These are phyloP conservation scores for Ditylenchus weischeri DNA, from an alignment of 2,888 invertebrate genomes.

Conservation along the genomic window DNA sequence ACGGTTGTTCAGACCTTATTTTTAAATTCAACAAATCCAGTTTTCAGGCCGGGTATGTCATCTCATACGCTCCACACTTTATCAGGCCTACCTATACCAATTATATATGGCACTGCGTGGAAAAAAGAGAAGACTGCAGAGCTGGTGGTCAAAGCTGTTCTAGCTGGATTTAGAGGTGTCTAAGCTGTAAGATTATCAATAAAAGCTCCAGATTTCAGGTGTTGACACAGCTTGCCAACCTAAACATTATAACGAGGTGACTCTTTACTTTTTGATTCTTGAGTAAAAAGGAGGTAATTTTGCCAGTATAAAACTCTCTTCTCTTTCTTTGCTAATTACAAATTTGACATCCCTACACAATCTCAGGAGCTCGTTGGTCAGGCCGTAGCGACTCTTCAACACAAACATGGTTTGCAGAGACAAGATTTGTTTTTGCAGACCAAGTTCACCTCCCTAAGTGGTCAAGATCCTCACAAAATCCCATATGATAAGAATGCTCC, in stretches of 20 bases:
- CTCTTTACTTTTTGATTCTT: neutral
- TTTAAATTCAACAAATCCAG: too few relatives aligned
- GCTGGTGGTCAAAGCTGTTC: constrained; percentile 21
- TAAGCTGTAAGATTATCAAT: too few relatives aligned
- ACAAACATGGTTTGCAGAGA: constrained; percentile 20
- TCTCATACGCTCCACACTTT: constrained; percentile 21
- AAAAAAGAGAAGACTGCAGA: constrained; percentile 29
- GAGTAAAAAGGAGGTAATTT: too few relatives aligned
- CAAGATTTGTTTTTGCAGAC: constrained; percentile 26
- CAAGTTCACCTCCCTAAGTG: constrained; percentile 23
- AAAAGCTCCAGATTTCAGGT: too few relatives aligned
- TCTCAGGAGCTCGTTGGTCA: constrained; percentile 25
- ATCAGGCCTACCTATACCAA: constrained; percentile 18
- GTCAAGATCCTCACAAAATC: constrained; percentile 23
- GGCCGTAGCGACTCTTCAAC: constrained; percentile 17
- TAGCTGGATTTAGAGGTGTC: constrained; percentile 27
- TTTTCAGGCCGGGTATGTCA: constrained; percentile 7
- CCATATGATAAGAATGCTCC: constrained; percentile 27
- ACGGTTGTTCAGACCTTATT: too few relatives aligned
- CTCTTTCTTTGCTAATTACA: too few relatives aligned
- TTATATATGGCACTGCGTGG: constrained; percentile 31
- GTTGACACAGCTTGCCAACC: constrained; percentile 30
- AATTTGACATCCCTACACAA: neutral
- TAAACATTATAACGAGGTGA: constrained; percentile 28
- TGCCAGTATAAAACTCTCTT: too few relatives aligned